Evolutionary conservation across 2,888 invertebrate genomes (phyloP).

Genomic region (Andrena flavipes): DNA sequence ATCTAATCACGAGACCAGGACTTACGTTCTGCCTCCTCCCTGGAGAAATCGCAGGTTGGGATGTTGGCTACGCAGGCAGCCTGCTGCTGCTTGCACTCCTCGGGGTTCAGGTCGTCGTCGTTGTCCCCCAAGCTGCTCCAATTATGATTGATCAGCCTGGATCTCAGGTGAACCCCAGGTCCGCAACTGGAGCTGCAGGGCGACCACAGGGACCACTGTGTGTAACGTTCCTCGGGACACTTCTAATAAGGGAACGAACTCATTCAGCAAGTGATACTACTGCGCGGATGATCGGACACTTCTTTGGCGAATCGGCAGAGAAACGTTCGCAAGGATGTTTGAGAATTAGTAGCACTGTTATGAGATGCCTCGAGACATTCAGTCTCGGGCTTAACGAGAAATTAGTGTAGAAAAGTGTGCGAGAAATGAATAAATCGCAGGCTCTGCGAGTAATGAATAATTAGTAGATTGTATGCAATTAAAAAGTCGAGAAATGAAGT

Average conservation of each 20-base stretch:
- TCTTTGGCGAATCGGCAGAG: too few relatives aligned
- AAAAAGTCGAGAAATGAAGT: not conserved
- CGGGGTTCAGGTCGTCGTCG: slow-evolving; percentile 66
- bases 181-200: slow-evolving; percentile 96
- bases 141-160: slow-evolving; percentile 84
- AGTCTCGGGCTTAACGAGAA: too few relatives aligned
- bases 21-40: slow-evolving; percentile 77
- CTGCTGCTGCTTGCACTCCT: slow-evolving; percentile 78
- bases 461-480: slow-evolving; percentile 3
- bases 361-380: too few relatives aligned
- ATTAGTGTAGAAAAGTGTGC: too few relatives aligned
- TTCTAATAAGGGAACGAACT: slow-evolving; percentile 71
- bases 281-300: too few relatives aligned
- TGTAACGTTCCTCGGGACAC: slow-evolving; percentile 85
- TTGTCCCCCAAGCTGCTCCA: slow-evolving; percentile 61
- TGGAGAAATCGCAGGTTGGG: slow-evolving; percentile 77
- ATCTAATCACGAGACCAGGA: not conserved
- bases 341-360: too few relatives aligned
- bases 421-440: not conserved
- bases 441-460: not conserved
- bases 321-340: too few relatives aligned
- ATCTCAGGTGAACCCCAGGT: slow-evolving; percentile 90
- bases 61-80: slow-evolving; percentile 77
- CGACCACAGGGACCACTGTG: slow-evolving; percentile 95
- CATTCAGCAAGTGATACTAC: not conserved